phyloP scores from a whole-genome alignment of 2,797 vertebrate genomes.

The Oreochromis grahami region DNA sequence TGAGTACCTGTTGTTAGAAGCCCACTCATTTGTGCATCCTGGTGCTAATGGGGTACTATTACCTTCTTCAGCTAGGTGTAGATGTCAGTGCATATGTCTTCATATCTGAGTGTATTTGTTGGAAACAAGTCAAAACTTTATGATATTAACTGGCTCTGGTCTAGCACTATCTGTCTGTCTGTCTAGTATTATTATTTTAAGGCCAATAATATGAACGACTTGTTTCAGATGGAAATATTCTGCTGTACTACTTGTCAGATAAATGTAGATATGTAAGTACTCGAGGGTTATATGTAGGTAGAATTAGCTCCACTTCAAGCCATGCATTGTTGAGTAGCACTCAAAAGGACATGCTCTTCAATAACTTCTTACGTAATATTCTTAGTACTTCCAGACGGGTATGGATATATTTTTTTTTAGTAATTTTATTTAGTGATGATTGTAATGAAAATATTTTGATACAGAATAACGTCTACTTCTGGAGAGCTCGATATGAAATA shows the following conservation, averaged over 20 bases:
- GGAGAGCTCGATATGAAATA: background rate
- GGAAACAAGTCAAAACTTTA: background rate
- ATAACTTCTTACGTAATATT: fast-evolving
- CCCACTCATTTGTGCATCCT: background rate
- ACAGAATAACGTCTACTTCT: fast-evolving
- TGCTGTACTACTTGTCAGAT: background rate
- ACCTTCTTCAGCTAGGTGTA: background rate
- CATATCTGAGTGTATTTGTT: background rate
- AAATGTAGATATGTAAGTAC: background rate
- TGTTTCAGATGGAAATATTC: background rate
- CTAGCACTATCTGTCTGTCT: background rate
- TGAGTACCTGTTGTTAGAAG: background rate
- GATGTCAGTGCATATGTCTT: background rate
- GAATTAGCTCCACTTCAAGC: background rate
- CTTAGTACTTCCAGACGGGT: background rate
- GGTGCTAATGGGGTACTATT: background rate
- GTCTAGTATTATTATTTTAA: background rate
- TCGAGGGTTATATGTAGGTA: background rate
- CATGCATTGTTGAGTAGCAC: background rate
- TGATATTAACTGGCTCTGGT: background rate
- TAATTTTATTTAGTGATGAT: background rate
- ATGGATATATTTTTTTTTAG: background rate
- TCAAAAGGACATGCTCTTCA: background rate
- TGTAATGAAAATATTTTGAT: background rate
- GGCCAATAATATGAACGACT: background rate